Evolutionary conservation across 2,888 invertebrate genomes (phyloP).

Genomic region (Dermolepida albohirtum): DNA sequence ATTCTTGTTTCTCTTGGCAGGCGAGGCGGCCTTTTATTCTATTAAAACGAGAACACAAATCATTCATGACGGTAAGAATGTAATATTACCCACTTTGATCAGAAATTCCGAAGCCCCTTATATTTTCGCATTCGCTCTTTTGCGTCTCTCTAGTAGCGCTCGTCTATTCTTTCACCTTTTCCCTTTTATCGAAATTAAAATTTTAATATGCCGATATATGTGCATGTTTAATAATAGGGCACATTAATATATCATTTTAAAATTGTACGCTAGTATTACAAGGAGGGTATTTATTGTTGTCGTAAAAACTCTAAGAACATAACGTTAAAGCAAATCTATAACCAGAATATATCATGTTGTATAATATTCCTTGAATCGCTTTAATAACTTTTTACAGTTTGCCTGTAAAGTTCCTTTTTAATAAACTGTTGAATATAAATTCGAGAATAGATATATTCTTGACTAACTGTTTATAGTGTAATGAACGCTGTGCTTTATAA

Average conservation of each 20-base stretch:
- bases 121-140: constrained; percentile 57
- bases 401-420: too few relatives aligned
- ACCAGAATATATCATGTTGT: too few relatives aligned
- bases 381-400: too few relatives aligned
- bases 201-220: constrained; percentile 37
- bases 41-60: constrained; percentile 61
- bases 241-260: constrained; percentile 1
- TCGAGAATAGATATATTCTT: too few relatives aligned
- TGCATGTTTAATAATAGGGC: background rate
- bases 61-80: constrained; percentile 63
- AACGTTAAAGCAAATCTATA: too few relatives aligned
- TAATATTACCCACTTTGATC: constrained; percentile 62
- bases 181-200: constrained; percentile 36
- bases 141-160: background rate
- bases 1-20: constrained; percentile 46
- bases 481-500: too few relatives aligned
- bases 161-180: constrained; percentile 3
- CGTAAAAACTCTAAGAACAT: too few relatives aligned
- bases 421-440: too few relatives aligned
- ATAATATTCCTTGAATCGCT: too few relatives aligned
- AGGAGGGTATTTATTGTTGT: too few relatives aligned
- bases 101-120: constrained; percentile 50
- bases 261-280: too few relatives aligned
- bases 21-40: constrained; percentile 54
- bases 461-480: too few relatives aligned